Percentiles rank a stretch among this genome's conserved stretches.
These are phyloP conservation scores for Mesitornis unicolor DNA, from an alignment of 2,113 vertebrate genomes.

Conservation along the genomic window DNA sequence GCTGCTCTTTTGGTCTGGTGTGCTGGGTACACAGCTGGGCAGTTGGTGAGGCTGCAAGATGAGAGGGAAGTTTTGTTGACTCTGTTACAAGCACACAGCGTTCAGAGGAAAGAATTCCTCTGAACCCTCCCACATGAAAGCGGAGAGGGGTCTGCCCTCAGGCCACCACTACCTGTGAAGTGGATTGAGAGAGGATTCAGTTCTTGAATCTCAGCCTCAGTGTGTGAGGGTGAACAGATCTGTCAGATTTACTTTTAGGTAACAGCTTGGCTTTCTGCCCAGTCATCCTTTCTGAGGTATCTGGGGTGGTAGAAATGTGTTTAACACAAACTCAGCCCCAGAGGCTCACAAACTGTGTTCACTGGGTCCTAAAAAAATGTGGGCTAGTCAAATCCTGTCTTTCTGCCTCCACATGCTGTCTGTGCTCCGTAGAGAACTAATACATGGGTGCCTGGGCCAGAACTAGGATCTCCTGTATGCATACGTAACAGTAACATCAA, in stretches of 20 bases:
- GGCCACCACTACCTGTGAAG: not conserved
- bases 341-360: not conserved
- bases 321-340: not conserved
- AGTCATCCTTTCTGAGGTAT: not conserved
- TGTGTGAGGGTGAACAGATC: not conserved
- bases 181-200: not conserved
- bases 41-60: not conserved
- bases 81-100: not conserved
- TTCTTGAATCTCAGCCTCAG: not conserved
- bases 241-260: not conserved
- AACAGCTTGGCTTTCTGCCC: slow-evolving; percentile 7
- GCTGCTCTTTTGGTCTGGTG: not conserved
- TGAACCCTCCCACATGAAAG: not conserved
- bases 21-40: not conserved
- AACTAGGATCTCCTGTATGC: not conserved
- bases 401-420: not conserved
- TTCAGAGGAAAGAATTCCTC: not conserved
- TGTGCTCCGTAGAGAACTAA: not conserved
- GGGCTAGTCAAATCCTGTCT: not conserved
- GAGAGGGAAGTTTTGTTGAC: not conserved
- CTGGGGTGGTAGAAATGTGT: not conserved
- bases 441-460: not conserved
- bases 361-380: not conserved
- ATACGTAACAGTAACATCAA: not conserved
- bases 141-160: not conserved